Percentiles rank a stretch among this genome's conserved stretches.
Conservation (phyloP, 2,797 vertebrate genomes). For the Numenius phaeopus region DNA sequence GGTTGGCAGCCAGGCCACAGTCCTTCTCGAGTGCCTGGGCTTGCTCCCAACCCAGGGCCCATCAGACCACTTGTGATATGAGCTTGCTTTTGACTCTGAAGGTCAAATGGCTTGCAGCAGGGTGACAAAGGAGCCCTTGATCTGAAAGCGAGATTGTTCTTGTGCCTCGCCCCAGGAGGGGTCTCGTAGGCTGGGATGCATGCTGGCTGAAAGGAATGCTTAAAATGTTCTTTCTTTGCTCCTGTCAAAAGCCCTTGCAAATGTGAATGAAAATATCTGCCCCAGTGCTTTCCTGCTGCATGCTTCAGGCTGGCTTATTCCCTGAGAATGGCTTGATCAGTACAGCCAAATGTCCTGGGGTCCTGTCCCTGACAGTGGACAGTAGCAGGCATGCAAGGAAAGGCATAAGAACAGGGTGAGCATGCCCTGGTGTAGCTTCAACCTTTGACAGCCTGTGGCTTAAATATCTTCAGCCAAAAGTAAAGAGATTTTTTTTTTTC, state of each 20-base stretch:
- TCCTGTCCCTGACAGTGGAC: not conserved
- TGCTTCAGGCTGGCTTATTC: not conserved
- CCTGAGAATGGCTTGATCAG: not conserved
- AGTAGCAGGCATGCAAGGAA: not conserved
- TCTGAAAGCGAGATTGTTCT: slow-evolving; percentile 57
- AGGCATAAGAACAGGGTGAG: not conserved
- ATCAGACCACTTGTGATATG: slow-evolving; percentile 24
- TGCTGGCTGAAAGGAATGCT: slow-evolving; percentile 62
- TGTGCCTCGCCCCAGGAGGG: slow-evolving; percentile 41
- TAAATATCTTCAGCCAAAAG: not conserved
- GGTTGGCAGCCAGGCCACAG: not conserved
- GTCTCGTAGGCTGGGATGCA: not conserved
- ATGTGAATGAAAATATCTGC: slow-evolving; percentile 54
- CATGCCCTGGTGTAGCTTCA: not conserved
- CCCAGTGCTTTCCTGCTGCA: slow-evolving; percentile 2
- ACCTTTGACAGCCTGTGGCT: not conserved
- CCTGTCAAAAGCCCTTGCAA: slow-evolving; percentile 59
- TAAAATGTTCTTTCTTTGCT: slow-evolving; percentile 62
- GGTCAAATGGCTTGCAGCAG: slow-evolving; percentile 64
- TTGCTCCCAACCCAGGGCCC: not conserved
- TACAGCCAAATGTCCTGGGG: not conserved
- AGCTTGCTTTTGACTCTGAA: slow-evolving; percentile 58
- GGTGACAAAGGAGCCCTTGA: slow-evolving; percentile 60
- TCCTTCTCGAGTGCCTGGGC: slow-evolving; percentile 9
- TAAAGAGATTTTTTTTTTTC: not conserved